Conservation (phyloP, 2,797 vertebrate species). For the Margarornis squamiger region DNA sequence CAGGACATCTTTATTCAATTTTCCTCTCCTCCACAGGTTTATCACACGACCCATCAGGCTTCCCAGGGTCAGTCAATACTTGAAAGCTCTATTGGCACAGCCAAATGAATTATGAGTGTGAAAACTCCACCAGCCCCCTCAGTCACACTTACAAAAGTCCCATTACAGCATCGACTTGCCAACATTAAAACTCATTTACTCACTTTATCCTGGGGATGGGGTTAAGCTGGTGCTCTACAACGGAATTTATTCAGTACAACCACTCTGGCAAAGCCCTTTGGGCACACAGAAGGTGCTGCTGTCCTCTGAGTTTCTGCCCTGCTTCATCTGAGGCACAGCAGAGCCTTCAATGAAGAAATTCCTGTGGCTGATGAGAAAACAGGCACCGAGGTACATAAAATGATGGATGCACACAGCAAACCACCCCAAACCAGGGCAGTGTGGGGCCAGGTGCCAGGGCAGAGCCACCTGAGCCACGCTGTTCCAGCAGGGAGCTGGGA, state of each 20-base stretch:
- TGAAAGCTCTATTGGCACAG: neutral
- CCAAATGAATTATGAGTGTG: neutral
- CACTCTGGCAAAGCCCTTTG: neutral
- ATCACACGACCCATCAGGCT: neutral
- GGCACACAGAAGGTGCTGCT: neutral
- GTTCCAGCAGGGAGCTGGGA: neutral
- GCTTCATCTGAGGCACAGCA: neutral
- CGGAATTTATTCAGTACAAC: neutral
- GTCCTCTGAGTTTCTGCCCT: neutral
- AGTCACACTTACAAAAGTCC: neutral
- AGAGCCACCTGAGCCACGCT: neutral
- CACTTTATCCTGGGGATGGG: neutral
- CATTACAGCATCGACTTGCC: neutral
- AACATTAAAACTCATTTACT: neutral
- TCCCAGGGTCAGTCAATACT: neutral
- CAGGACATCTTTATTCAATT: neutral
- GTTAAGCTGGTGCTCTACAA: neutral
- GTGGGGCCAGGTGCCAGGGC: accelerated
- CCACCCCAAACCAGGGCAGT: accelerated
- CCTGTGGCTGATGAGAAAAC: accelerated
- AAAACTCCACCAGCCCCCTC: neutral
- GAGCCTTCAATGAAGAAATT: accelerated
- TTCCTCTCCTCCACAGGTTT: neutral
- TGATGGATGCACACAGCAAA: accelerated
- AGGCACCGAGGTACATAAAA: accelerated